Evolutionary conservation across 2,888 invertebrate species (phyloP), one percentile per base, ranked within the genome.

Genomic region (Acanthosepion pharaonis): DNA sequence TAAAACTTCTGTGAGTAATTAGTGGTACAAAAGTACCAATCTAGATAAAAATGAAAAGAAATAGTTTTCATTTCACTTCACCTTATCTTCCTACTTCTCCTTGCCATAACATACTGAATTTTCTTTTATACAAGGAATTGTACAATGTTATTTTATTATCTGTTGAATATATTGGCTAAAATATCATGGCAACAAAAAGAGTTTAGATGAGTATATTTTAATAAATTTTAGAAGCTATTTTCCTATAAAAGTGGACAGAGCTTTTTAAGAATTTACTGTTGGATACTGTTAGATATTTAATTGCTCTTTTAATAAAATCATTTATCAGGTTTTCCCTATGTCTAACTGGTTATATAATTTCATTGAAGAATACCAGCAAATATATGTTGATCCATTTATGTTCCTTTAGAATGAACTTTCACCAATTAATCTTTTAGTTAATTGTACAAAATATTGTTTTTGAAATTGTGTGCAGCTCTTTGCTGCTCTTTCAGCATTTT

Each of bases 311-410:
- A 11, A 51, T 51, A 51, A 51, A 59, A 59, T 6, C 23, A 59
- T 59, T 59, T 59, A 23, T 23, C 33, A 8, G 23, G 64, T 78
- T 78, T 9, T 18, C n/a, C 2, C n/a, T 3, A n/a, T 11, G 33
- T 78, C 15, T 33, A 78, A 78, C 33, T 15, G 15, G 9, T 78
- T 78, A n/a, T 33, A 78, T n/a, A 15, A 33, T n/a, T 18, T 78
- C n/a, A 78, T 78, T 78, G 78, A 78, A 33, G 78, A n/a, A 78
- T 78, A 78, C 78, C 78, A 78, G 78, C 78, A 78, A 78, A 78
- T 78, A 78, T 15, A n/a, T 78, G n/a, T 33, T 78, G n/a, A 15
- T 78, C 5, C 23, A 59, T 59, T 59, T 59, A 3, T 55, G 55
- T 18, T 55, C 18, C 55, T 18, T 18, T 55, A 18, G 20, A 23